Percentiles rank a stretch among this genome's conserved stretches.
phyloP scores from a whole-genome alignment of 1,140 invertebrate species.

The Polypedilum vanderplanki region DNA sequence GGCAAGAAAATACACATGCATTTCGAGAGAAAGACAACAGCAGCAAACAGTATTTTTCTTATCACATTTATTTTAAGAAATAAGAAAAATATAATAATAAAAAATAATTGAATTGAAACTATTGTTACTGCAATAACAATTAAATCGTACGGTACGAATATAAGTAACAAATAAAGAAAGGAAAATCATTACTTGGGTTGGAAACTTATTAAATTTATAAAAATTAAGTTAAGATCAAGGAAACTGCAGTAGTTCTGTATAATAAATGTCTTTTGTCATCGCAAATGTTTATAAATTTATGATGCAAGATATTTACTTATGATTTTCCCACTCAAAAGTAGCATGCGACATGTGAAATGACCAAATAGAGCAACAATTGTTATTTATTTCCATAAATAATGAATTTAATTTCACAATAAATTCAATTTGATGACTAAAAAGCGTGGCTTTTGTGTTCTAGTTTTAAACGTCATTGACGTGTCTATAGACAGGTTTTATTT shows the following conservation, averaged over 20 bases:
- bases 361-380: background rate
- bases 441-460: background rate
- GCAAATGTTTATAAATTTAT: too few relatives aligned
- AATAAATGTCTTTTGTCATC: too few relatives aligned
- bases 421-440: background rate
- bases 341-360: background rate
- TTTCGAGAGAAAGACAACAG: too few relatives aligned
- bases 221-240: too few relatives aligned
- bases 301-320: background rate
- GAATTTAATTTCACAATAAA: conserved; percentile 1
- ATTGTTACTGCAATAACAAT: conserved; percentile 13
- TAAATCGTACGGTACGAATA: conserved; percentile 12
- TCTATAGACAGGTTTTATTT: background rate
- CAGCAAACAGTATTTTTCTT: background rate
- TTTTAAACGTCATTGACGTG: background rate
- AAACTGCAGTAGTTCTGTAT: too few relatives aligned
- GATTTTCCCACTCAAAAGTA: background rate
- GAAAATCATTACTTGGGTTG: background rate
- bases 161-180: background rate
- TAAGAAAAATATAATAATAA: conserved; percentile 17
- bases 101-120: conserved; percentile 20
- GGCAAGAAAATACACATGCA: background rate
- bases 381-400: conserved; percentile 14
- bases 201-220: background rate
- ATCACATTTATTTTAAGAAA: conserved; percentile 2